Conservation (phyloP, 1,140 invertebrate species). For the Meteorus sp. region DNA sequence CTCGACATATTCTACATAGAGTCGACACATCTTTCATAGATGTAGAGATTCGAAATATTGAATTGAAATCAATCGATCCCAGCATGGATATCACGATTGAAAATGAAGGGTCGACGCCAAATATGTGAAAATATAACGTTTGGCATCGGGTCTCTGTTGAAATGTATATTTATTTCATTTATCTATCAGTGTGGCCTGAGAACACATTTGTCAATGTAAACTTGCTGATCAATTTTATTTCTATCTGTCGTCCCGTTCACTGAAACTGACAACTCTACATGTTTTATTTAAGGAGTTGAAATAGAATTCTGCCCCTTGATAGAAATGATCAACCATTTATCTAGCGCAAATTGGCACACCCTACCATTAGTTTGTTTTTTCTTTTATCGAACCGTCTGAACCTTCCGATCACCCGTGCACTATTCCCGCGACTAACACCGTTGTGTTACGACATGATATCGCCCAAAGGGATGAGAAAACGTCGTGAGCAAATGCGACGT, state of each 20-base stretch:
- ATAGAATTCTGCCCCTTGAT: not conserved
- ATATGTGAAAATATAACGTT: too few relatives aligned
- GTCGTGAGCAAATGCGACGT: not conserved
- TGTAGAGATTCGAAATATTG: slow-evolving; percentile 37
- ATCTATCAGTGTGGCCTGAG: too few relatives aligned
- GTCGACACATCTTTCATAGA: slow-evolving; percentile 47
- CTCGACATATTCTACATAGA: slow-evolving; percentile 45
- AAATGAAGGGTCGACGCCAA: too few relatives aligned
- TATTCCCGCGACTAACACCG: not conserved
- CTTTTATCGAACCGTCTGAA: not conserved
- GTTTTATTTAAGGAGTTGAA: not conserved
- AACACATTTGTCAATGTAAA: not conserved
- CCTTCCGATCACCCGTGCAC: too few relatives aligned
- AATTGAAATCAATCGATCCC: too few relatives aligned
- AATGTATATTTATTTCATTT: too few relatives aligned
- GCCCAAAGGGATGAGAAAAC: slow-evolving; percentile 3
- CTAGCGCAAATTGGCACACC: not conserved
- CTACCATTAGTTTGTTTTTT: not conserved
- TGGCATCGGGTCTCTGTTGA: too few relatives aligned
- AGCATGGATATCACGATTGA: too few relatives aligned
- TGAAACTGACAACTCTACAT: too few relatives aligned
- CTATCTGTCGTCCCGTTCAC: too few relatives aligned
- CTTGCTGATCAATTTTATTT: too few relatives aligned
- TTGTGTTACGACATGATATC: not conserved
- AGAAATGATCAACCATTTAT: not conserved